These are phyloP conservation scores for Acleris laterana DNA, from an alignment of 2,888 invertebrate species.

Conservation along the genomic window DNA sequence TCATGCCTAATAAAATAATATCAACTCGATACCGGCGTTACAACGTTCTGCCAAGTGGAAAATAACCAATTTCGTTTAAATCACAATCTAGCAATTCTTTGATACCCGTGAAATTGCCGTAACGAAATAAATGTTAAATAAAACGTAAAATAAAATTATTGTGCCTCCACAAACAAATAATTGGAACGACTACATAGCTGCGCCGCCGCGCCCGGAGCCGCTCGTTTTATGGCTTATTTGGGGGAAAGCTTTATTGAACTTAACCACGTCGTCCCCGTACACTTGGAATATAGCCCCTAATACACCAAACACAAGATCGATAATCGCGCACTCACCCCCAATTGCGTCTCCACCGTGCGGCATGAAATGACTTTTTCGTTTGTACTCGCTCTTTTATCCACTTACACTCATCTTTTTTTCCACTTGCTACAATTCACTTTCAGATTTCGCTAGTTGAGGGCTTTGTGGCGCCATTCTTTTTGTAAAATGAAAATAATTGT, in stretches of 20 bases:
- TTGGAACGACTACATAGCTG: constrained; percentile 76
- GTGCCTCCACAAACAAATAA: constrained; percentile 84
- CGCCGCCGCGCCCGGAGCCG: constrained; percentile 76
- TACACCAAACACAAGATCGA: constrained; percentile 51
- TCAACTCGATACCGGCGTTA: constrained; percentile 69
- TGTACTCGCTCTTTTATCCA: constrained; percentile 83
- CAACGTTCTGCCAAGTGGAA: constrained; percentile 75
- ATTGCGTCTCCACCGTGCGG: constrained; percentile 74
- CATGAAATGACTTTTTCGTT: constrained; percentile 84
- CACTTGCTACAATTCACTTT: constrained; percentile 83
- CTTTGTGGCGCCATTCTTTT: constrained; percentile 67
- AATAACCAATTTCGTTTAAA: constrained; percentile 83
- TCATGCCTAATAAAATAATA: constrained; percentile 79
- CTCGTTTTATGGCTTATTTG: constrained; percentile 84
- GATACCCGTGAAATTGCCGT: constrained; percentile 84
- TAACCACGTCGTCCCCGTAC: constrained; percentile 71
- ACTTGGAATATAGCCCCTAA: constrained; percentile 65
- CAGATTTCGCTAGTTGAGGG: constrained; percentile 70
- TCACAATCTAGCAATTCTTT: constrained; percentile 83
- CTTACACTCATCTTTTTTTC: constrained; percentile 82
- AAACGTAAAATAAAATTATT: constrained; percentile 85
- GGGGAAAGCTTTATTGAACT: constrained; percentile 84
- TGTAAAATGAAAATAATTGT: constrained; percentile 58
- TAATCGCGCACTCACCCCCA: constrained; percentile 48
- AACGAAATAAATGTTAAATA: constrained; percentile 85